Evolutionary conservation across 2,113 vertebrate genomes (phyloP), one percentile per base, ranked within the genome.

Genomic region (Anolis sagrei): DNA sequence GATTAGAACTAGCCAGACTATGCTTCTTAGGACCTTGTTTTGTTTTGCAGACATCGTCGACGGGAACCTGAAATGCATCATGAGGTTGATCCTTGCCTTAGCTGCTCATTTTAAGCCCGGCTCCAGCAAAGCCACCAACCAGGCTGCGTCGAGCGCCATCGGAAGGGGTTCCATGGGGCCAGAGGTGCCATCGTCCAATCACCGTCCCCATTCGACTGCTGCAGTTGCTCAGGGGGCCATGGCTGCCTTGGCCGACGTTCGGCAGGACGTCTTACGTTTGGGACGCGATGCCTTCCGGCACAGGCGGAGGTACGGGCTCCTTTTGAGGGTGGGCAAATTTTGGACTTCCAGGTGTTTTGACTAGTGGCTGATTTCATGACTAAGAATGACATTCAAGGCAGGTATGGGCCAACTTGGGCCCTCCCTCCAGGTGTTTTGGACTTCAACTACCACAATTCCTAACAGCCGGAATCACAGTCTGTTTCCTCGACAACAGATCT

Each of bases 71-170:
- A 99, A 99, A 93, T 98, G 97, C n/a, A 97, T 97, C 86, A 99
- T 99, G 99, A 97, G 98, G 94, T 93, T 99, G 78, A 98, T 99
- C 92, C 96, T 99, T 90, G 98, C 98, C 7, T 90, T 99, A 92
- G 99, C 99, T 4, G 99, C 98, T 83, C 99, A 99, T 89, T 99
- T 99, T 96, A 99, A 99, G 82, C 98, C 99, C 0, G 96, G 97
- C 77, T 95, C 92, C 0, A 94, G 94, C 73, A 88, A 95, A 54
- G 92, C 95, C 2, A 90, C 94, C 94, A 96, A 86, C 92, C 95
- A 97, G 34, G 95, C 95, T 79, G 73, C 93, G 6, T 86, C 93
- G 0, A 84, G 92, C 7, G 70, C 9, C 1, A 87, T 73, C 44
- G 95, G 89, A 79, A 97, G 95, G 79, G 49, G 84, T 88, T 90